A percentile compares a stretch with the other conserved stretches of the same genome.
Evolutionary conservation across 2,113 vertebrate genomes (phyloP).

Genomic region (Chionis minor): DNA sequence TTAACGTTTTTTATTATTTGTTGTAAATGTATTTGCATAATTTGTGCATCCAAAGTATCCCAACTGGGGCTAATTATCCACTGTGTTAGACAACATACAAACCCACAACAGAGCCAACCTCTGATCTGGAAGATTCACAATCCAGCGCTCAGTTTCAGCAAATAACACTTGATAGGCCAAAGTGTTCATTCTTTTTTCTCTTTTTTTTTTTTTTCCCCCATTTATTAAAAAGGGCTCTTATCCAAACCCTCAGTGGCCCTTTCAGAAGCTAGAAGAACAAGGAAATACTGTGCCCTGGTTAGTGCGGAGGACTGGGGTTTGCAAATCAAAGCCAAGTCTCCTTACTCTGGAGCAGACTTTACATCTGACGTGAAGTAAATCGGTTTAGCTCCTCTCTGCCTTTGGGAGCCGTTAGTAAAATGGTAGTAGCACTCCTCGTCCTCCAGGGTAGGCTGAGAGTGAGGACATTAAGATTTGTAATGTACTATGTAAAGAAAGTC

Average conservation of each 20-base stretch:
- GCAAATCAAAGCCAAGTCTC: neutral
- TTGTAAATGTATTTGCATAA: constrained; percentile 18
- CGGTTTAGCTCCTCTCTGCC: neutral
- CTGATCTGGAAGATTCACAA: constrained; percentile 9
- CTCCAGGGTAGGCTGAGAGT: neutral
- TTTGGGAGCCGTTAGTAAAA: neutral
- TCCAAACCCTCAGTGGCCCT: constrained; percentile 37
- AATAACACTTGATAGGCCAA: constrained; percentile 26
- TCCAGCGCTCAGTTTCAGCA: neutral
- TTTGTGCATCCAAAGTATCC: neutral
- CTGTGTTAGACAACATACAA: constrained; percentile 17
- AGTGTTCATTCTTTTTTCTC: constrained; percentile 15
- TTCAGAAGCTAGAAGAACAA: constrained; percentile 33
- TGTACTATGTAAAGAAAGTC: neutral
- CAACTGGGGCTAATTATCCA: constrained; percentile 10
- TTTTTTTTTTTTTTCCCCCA: neutral
- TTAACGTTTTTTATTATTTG: neutral
- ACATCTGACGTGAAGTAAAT: neutral
- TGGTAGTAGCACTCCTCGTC: neutral
- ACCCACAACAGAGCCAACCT: neutral
- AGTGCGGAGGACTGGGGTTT: neutral
- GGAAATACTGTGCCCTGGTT: constrained; percentile 13
- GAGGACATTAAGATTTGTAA: neutral
- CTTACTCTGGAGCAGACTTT: neutral
- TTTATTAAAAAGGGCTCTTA: constrained; percentile 37